phyloP scores from a whole-genome alignment of 2,113 vertebrate species.

The Sclerurus mexicanus region DNA sequence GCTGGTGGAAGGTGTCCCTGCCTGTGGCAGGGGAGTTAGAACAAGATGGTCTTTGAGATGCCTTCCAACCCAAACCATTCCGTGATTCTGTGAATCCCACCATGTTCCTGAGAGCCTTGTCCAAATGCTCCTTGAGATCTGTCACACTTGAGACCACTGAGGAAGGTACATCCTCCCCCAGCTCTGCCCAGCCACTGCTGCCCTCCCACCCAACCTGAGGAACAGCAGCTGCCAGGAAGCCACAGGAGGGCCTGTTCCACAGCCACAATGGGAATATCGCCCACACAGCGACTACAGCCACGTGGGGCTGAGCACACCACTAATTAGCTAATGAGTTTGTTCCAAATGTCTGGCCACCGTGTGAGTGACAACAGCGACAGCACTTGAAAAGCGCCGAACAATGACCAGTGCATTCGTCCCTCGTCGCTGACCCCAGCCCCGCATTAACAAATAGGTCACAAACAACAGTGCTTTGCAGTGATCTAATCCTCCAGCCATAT shows the following conservation, averaged over 20 bases:
- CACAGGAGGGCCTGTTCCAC: slow-evolving; percentile 1
- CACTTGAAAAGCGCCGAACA: background rate
- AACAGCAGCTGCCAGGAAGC: slow-evolving; percentile 6
- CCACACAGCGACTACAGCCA: background rate
- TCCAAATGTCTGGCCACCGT: background rate
- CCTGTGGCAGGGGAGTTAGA: background rate
- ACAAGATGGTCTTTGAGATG: background rate
- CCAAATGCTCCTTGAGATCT: background rate
- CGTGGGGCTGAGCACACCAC: slow-evolving; percentile 26
- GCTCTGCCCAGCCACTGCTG: background rate
- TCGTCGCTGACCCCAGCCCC: slow-evolving; percentile 13
- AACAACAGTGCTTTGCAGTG: slow-evolving; percentile 24
- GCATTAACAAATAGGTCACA: slow-evolving; percentile 57
- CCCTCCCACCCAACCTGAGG: background rate
- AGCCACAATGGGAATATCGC: background rate
- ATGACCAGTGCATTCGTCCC: background rate
- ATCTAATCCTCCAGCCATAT: slow-evolving; percentile 65
- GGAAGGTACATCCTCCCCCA: background rate
- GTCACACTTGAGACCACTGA: background rate
- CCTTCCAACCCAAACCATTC: background rate
- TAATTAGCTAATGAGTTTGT: slow-evolving; percentile 60
- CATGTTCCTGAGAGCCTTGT: accelerated
- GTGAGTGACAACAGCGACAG: background rate
- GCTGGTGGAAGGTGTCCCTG: background rate
- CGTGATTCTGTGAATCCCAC: background rate